Base-by-base conservation (phyloP, 1,140 invertebrate species). In the Periplaneta americana region DNA sequence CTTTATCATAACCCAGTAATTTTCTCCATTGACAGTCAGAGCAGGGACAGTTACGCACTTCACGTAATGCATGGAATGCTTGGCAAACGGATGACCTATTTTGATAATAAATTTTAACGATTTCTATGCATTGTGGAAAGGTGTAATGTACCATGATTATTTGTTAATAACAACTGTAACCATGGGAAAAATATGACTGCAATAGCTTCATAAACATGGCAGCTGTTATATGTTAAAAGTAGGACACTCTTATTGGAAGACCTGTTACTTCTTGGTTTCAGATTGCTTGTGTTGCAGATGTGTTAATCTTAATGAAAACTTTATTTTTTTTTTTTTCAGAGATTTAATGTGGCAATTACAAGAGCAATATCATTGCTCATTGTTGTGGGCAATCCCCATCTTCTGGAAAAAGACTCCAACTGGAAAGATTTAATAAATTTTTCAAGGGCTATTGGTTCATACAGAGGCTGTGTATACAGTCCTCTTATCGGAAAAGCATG, bases 331-430 rank as follows among this genome's bases (percentile, higher is more conserved):
- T 75, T 74, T 39, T 81, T 81, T 36, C 80, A 83, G 86, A 85
- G 91, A 74, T 91, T 92, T 85, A 92, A 92, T 86, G 91, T 92
- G 18, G 87, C 91, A n/a, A 87, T 92, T 13, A 91, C 90, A 32
- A 33, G 92, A 81, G 91, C 92, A 22, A 87, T 90, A 81, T 87
- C 87, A 66, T 84, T 92, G 75, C 84, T 93, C 15, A 88, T 93
- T 75, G 85, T 93, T 75, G 86, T 93, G 81, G 92, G 92, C 17
- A 90, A 92, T 84, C 92, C 92, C 6, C 84, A 88, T 85, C 84
- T 92, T 4, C 85, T 93, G 31, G 78, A 82, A 13, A 79, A 86
- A 83, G 90, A 91, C 84, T 36, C 84, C 31, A 85, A 87, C 82
- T 92, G 91, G 91, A 82, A 83, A 34, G 75, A 83, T 76, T 81